These are phyloP conservation scores for Onchidella celtica DNA, from an alignment of 2,888 invertebrate species.

Conservation along the genomic window DNA sequence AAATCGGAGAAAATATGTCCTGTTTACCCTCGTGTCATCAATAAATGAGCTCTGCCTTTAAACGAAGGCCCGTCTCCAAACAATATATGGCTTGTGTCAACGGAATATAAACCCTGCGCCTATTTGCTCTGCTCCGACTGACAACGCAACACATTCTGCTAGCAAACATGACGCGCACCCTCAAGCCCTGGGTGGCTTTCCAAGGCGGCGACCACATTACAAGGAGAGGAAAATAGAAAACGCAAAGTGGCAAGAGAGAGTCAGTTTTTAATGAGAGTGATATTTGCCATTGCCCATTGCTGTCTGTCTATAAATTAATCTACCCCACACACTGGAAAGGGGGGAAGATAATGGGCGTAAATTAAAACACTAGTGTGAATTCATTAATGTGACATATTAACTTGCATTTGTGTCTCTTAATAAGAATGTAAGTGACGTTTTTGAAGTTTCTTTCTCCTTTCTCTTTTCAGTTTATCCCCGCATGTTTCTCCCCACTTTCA, in stretches of 20 bases:
- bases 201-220: background rate
- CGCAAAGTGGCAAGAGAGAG: background rate
- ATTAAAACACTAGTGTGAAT: too few relatives aligned
- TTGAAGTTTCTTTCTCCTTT: too few relatives aligned
- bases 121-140: slow-evolving; percentile 19
- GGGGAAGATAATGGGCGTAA: too few relatives aligned
- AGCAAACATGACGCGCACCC: slow-evolving; percentile 18
- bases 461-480: too few relatives aligned
- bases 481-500: too few relatives aligned
- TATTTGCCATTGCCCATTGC: too few relatives aligned
- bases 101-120: slow-evolving; percentile 28
- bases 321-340: too few relatives aligned
- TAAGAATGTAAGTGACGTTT: too few relatives aligned
- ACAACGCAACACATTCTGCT: slow-evolving; percentile 20
- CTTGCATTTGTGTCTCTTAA: too few relatives aligned
- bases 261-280: too few relatives aligned
- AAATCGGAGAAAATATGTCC: slow-evolving; percentile 18
- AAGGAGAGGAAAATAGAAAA: background rate
- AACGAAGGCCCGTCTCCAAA: background rate
- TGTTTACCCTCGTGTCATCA: slow-evolving; percentile 32
- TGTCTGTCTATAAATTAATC: too few relatives aligned
- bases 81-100: slow-evolving; percentile 6
- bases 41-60: slow-evolving; percentile 28
- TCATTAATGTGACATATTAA: too few relatives aligned
- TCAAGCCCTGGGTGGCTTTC: slow-evolving; percentile 24